Conservation (phyloP, 2,113 vertebrate genomes). For the Acanthochromis polyacanthus region DNA sequence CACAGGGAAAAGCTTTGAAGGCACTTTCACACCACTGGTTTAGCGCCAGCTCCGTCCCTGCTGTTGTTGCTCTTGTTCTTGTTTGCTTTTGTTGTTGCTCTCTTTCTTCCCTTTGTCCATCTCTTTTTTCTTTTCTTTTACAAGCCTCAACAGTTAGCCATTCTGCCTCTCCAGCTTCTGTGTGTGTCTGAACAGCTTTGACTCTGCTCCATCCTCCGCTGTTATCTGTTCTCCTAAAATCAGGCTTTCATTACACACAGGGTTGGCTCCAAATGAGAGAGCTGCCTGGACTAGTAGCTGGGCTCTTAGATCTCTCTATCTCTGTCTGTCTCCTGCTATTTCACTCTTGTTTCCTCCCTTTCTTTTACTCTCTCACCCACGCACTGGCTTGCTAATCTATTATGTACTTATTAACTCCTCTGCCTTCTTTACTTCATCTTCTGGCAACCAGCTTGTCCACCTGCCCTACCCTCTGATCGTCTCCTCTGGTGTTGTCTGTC, state of each 20-base stretch:
- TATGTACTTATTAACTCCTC: conserved; percentile 58
- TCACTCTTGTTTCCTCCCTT: conserved; percentile 57
- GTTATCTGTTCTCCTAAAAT: conserved; percentile 59
- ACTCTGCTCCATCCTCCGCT: conserved; percentile 37
- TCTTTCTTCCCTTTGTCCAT: conserved; percentile 24
- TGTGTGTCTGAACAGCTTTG: conserved; percentile 50
- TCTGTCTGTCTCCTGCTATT: conserved; percentile 54
- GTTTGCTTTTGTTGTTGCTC: conserved; percentile 23
- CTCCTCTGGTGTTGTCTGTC: conserved; percentile 26
- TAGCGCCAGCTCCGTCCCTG: conserved; percentile 50
- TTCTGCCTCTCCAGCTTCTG: conserved; percentile 51
- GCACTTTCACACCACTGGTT: conserved; percentile 68
- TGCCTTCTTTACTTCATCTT: conserved; percentile 54
- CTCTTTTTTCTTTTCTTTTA: conserved; percentile 33
- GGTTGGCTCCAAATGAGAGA: conserved; percentile 63
- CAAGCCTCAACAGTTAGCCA: conserved; percentile 35
- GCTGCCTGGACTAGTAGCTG: conserved; percentile 65
- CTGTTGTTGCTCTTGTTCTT: conserved; percentile 27
- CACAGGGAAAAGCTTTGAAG: conserved; percentile 74
- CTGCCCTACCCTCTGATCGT: conserved; percentile 36
- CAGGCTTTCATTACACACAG: conserved; percentile 58
- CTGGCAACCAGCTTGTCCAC: conserved; percentile 56
- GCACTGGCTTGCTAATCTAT: conserved; percentile 52
- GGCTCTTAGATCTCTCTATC: conserved; percentile 64
- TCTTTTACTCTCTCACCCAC: conserved; percentile 44